phyloP scores from a whole-genome alignment of 2,797 vertebrate genomes.

The Mormyrops boulengeri region DNA sequence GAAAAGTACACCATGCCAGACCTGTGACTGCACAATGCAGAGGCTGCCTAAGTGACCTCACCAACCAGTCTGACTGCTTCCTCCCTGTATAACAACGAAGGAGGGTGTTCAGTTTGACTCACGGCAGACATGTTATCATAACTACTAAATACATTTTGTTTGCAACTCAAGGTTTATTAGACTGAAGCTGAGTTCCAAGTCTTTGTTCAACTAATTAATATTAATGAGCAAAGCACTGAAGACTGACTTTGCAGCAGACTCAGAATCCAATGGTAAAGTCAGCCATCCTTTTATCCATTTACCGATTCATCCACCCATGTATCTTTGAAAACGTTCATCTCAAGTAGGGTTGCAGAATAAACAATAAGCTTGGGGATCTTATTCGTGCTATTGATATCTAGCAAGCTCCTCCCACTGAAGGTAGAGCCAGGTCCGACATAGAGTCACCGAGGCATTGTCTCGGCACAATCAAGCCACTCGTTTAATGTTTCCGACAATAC shows the following conservation, averaged over 20 bases:
- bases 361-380: background rate
- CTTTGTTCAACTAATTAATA: background rate
- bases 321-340: background rate
- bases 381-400: background rate
- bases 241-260: background rate
- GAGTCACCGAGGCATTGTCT: background rate
- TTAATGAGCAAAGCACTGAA: background rate
- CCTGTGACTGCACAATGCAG: background rate
- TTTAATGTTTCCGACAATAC: background rate
- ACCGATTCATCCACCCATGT: background rate
- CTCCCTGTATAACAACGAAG: background rate
- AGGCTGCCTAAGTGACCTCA: background rate
- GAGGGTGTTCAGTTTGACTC: background rate
- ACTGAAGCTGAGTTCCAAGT: background rate
- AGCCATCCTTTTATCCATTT: background rate
- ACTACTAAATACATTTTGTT: background rate
- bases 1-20: constrained; percentile 15
- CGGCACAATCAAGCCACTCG: background rate
- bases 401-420: background rate
- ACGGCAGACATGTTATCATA: background rate
- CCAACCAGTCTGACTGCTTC: constrained; percentile 6
- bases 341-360: background rate
- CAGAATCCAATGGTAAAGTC: background rate
- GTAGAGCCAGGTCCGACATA: background rate
- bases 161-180: background rate